Conservation (phyloP, 2,113 vertebrate genomes). For the Stercorarius parasiticus region DNA sequence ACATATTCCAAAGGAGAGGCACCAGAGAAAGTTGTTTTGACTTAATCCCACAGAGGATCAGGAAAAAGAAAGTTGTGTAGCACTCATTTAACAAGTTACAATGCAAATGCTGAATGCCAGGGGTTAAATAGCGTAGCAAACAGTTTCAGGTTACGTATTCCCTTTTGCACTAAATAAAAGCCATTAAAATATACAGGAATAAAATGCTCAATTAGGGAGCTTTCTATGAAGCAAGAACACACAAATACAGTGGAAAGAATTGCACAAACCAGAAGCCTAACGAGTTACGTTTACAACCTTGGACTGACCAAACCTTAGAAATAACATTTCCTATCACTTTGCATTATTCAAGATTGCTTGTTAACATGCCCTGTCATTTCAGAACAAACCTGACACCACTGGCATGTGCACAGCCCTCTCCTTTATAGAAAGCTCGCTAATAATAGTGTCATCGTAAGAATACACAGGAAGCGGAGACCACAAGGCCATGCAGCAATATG, state of each 20-base stretch:
- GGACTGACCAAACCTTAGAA: slow-evolving; percentile 8
- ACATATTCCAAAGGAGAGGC: slow-evolving; percentile 71
- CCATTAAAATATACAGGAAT: slow-evolving; percentile 64
- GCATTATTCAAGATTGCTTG: slow-evolving; percentile 7
- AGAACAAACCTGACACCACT: slow-evolving; percentile 30
- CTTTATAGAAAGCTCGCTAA: slow-evolving; percentile 66
- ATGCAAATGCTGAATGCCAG: slow-evolving; percentile 63
- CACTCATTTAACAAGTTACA: slow-evolving; percentile 50
- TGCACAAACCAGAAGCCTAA: slow-evolving; percentile 51
- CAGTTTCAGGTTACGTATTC: slow-evolving; percentile 52
- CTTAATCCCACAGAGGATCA: slow-evolving; percentile 63
- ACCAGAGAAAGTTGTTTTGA: slow-evolving; percentile 74
- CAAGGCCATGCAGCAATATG: slow-evolving; percentile 74
- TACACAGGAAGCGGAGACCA: slow-evolving; percentile 71
- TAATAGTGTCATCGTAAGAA: slow-evolving; percentile 57
- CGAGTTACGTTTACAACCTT: slow-evolving; percentile 24
- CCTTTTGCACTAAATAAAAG: slow-evolving; percentile 71
- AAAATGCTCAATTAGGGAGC: slow-evolving; percentile 53
- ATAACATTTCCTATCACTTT: background rate
- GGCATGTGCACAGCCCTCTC: slow-evolving; percentile 49
- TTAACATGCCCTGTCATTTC: background rate
- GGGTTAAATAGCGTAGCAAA: slow-evolving; percentile 61
- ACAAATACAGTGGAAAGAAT: slow-evolving; percentile 26
- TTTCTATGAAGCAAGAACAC: slow-evolving; percentile 53
- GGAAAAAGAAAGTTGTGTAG: slow-evolving; percentile 61